A percentile compares a stretch with the other conserved stretches of the same genome.
phyloP scores from a whole-genome alignment of 2,888 invertebrate species.

The Drosophila nr. medialis region DNA sequence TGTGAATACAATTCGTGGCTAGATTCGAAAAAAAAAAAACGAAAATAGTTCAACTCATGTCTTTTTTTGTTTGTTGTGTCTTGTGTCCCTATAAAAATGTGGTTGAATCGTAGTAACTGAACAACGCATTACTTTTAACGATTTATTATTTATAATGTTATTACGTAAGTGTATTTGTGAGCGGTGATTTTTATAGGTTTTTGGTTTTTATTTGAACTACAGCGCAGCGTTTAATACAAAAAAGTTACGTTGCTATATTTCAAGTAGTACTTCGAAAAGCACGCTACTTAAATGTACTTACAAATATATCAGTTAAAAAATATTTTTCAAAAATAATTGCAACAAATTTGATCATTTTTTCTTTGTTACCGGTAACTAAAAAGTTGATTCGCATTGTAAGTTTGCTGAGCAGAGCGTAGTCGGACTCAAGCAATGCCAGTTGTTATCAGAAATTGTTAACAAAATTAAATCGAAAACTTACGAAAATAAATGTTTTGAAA shows the following conservation, averaged over 20 bases:
- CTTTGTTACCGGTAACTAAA: neutral
- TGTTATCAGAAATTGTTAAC: neutral
- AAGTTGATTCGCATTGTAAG: neutral
- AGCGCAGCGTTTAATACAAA: slow-evolving; percentile 52
- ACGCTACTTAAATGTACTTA: slow-evolving; percentile 15
- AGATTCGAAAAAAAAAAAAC: neutral
- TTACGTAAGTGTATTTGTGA: slow-evolving; percentile 30
- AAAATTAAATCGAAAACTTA: neutral
- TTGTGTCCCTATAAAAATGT: slow-evolving; percentile 22
- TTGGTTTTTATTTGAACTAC: slow-evolving; percentile 30
- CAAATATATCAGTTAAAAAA: slow-evolving; percentile 10
- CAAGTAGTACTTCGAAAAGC: slow-evolving; percentile 11
- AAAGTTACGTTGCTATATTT: slow-evolving; percentile 7
- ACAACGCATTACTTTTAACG: slow-evolving; percentile 4
- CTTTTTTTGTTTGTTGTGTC: neutral
- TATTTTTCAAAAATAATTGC: neutral
- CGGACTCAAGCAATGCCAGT: neutral
- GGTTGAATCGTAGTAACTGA: slow-evolving; percentile 8
- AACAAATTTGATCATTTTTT: neutral
- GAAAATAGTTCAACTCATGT: slow-evolving; percentile 1
- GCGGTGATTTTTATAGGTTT: slow-evolving; percentile 25
- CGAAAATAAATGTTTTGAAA: slow-evolving; percentile 8
- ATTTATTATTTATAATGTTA: slow-evolving; percentile 9
- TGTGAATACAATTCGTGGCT: slow-evolving; percentile 17
- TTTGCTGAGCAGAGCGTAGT: neutral